Evolutionary conservation across 2,113 vertebrate species (phyloP), one percentile per base, ranked within the genome.

Genomic region (Cyprinodon brontotheroides): DNA sequence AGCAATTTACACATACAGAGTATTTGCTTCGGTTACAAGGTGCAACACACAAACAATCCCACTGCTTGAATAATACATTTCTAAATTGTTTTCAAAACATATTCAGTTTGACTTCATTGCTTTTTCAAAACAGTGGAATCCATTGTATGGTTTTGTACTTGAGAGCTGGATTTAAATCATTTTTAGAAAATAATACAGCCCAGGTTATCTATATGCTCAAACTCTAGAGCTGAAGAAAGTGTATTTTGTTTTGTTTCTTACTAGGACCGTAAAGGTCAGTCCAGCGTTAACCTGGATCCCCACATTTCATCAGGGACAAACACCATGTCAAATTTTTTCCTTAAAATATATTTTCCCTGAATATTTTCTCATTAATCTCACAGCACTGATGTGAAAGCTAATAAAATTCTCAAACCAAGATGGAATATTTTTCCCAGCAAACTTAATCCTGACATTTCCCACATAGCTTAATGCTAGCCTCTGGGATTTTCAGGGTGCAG

Each of bases 401-500:
- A 17, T 4, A 2, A 3, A 39, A 29, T 50, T 72, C 47, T 62
- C 40, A 13, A 2, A 57, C 73, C 38, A 65, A 43, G 39, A 73
- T 36, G 48, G 62, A 65, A 61, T 61, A 14, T 53, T 76, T 77
- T 77, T 75, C 79, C 81, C 81, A 81, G 67, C 61, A 68, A 22
- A 88, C 45, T 82, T 73, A 80, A 78, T 72, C 78, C 64, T 75
- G 36, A 40, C 64, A 80, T 82, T 78, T 79, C 72, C 74, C 74
- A 77, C 79, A 77, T 47, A 17, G 66, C 48, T 69, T 45, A 39
- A 17, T 64, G 8, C 65, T 40, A 72, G 36, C 50, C 5, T 36
- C 60, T 61, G 69, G 45, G 39, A 68, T 82, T 87, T 47, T 73
- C 64, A 67, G 48, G 39, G 61, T 75, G 59, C 2, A 38, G 67